These are phyloP conservation scores for Bembecia ichneumoniformis DNA, from an alignment of 2,888 invertebrate genomes.

Conservation along the genomic window DNA sequence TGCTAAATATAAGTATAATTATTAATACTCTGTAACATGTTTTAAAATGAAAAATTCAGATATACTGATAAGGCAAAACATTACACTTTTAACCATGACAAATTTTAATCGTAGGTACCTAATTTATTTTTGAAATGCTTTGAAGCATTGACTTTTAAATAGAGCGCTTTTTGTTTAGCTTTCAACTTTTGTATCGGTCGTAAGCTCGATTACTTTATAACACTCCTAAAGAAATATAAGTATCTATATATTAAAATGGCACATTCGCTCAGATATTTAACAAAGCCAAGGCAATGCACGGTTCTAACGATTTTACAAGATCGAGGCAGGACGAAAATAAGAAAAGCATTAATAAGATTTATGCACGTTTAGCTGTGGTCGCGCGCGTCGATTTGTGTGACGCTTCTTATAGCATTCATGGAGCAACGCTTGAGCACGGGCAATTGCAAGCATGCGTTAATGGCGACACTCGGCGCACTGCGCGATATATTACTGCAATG, in stretches of 20 bases:
- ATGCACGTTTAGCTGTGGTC: slow-evolving; percentile 57
- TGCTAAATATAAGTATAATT: no score
- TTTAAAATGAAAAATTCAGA: no score
- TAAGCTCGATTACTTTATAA: background rate
- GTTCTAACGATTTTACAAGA: slow-evolving; percentile 55
- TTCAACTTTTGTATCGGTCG: no score
- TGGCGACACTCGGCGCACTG: slow-evolving; percentile 68
- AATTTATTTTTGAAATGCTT: no score
- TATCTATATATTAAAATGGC: slow-evolving; percentile 6
- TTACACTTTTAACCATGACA: no score
- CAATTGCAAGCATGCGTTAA: slow-evolving; percentile 67
- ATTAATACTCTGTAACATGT: no score
- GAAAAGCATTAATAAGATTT: slow-evolving; percentile 67
- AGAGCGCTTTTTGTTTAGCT: no score
- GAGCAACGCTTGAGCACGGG: slow-evolving; percentile 37
- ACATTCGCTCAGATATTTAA: slow-evolving; percentile 18
- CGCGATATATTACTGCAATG: slow-evolving; percentile 67
- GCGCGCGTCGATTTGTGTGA: slow-evolving; percentile 63
- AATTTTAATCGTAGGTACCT: no score
- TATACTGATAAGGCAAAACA: no score
- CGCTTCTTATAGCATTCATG: slow-evolving; percentile 51
- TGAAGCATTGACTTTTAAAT: no score
- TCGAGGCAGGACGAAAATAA: slow-evolving; percentile 56
- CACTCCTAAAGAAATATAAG: background rate
- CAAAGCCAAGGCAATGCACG: slow-evolving; percentile 31